A percentile compares a stretch with the other conserved stretches of the same genome.
phyloP scores from a whole-genome alignment of 2,888 invertebrate genomes.

The Dromius quadrimaculatus region DNA sequence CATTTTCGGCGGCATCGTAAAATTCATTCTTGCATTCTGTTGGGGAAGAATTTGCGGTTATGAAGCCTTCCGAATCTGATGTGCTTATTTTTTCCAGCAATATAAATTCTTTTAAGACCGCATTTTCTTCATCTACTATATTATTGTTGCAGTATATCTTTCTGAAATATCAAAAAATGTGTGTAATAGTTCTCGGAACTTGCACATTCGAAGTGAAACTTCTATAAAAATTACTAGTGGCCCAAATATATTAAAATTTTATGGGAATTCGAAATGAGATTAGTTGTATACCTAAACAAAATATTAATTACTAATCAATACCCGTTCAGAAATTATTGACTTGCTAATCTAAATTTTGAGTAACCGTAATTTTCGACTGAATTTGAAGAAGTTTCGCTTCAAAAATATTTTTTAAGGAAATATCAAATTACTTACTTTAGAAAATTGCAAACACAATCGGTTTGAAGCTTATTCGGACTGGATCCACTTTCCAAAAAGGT shows the following conservation, averaged over 20 bases:
- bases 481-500: constrained; percentile 69
- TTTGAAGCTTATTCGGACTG: constrained; percentile 67
- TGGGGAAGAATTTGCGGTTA: constrained; percentile 64
- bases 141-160: constrained; percentile 69
- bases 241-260: too few species aligned
- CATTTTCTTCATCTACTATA: constrained; percentile 68
- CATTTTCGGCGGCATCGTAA: constrained; percentile 64
- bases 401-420: constrained; percentile 19
- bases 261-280: too few species aligned
- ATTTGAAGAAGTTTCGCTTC: too few species aligned
- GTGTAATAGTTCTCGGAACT: too few species aligned
- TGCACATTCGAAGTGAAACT: too few species aligned
- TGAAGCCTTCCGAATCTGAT: constrained; percentile 57
- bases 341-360: too few species aligned
- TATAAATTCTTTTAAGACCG: constrained; percentile 66
- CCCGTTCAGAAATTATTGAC: too few species aligned
- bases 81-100: constrained; percentile 58
- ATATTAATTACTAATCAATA: too few species aligned
- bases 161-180: too few species aligned
- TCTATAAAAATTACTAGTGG: too few species aligned
- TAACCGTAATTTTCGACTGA: too few species aligned
- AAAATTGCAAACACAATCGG: constrained; percentile 65
- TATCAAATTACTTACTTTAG: constrained; percentile 62
- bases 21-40: constrained; percentile 68
- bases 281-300: too few species aligned